A percentile compares a stretch with the other conserved stretches of the same genome.
phyloP scores from a whole-genome alignment of 2,888 invertebrate species.

The Drosophila helvetica region DNA sequence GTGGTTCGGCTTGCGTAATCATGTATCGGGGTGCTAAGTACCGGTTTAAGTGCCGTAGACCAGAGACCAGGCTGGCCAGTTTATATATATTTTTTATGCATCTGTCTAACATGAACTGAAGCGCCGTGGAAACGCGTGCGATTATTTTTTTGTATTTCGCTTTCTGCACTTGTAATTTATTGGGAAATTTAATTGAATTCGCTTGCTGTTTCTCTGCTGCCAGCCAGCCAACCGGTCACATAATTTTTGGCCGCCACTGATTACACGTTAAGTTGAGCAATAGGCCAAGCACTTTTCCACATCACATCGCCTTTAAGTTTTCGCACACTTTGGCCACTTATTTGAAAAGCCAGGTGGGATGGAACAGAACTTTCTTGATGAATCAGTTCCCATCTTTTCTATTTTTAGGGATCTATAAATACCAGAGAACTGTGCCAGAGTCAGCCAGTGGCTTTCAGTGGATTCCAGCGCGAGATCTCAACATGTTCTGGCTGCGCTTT shows the following conservation, averaged over 20 bases:
- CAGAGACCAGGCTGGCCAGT: slow-evolving; percentile 27
- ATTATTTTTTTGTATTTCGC: slow-evolving; percentile 37
- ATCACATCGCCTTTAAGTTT: background rate
- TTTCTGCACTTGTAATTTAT: slow-evolving; percentile 73
- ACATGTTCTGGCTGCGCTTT: background rate
- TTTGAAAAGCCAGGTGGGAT: background rate
- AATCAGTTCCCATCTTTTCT: background rate
- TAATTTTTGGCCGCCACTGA: slow-evolving; percentile 45
- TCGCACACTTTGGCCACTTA: background rate
- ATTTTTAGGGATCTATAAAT: background rate
- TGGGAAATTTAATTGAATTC: slow-evolving; percentile 77
- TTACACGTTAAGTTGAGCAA: slow-evolving; percentile 61
- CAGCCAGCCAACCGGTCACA: slow-evolving; percentile 47
- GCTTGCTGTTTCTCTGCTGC: slow-evolving; percentile 44
- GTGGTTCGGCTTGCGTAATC: slow-evolving; percentile 63
- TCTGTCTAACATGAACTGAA: slow-evolving; percentile 53
- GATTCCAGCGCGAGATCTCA: background rate
- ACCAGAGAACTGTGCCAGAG: background rate
- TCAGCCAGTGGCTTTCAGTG: background rate
- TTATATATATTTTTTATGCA: slow-evolving; percentile 55
- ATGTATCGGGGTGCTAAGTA: slow-evolving; percentile 61
- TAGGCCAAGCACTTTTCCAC: slow-evolving; percentile 19
- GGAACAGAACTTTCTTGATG: background rate
- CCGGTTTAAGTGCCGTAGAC: slow-evolving; percentile 62
- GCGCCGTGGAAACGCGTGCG: slow-evolving; percentile 49